Evolutionary conservation across 2,113 vertebrate genomes (phyloP).

Genomic region (Manacus vitellinus): DNA sequence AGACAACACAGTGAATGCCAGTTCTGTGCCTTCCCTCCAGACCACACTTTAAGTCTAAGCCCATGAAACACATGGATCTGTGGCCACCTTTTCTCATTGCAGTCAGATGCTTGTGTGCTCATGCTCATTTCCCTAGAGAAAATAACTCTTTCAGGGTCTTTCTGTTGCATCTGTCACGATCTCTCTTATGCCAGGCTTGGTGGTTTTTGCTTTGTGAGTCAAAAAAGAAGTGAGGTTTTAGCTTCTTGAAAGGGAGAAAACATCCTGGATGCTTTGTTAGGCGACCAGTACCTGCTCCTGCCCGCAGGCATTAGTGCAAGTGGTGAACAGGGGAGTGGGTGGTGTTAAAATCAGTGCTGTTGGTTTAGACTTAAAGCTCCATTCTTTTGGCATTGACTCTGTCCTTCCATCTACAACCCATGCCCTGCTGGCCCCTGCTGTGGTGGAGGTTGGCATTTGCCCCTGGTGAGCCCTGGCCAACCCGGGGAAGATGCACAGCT

Average conservation of each 20-base stretch:
- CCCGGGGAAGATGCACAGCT: neutral
- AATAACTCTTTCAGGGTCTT: neutral
- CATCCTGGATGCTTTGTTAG: neutral
- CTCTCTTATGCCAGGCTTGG: neutral
- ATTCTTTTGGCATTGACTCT: neutral
- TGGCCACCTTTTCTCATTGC: neutral
- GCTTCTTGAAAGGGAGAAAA: neutral
- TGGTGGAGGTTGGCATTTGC: rapidly evolving
- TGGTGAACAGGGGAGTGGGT: neutral
- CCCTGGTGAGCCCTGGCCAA: rapidly evolving
- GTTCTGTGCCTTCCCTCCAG: neutral
- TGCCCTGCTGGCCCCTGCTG: neutral
- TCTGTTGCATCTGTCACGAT: neutral
- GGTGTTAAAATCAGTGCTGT: neutral
- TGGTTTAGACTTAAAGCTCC: neutral
- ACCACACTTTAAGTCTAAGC: neutral
- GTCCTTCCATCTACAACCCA: neutral
- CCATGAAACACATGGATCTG: rapidly evolving
- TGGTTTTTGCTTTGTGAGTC: neutral
- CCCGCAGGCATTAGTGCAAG: neutral
- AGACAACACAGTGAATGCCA: rapidly evolving
- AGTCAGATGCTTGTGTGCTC: too few relatives aligned
- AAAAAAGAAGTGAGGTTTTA: neutral
- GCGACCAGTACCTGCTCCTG: neutral
- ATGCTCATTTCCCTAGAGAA: neutral